Evolutionary conservation across 2,113 vertebrate species (phyloP), one percentile per base, ranked within the genome.

Genomic region (Pongo abelii): DNA sequence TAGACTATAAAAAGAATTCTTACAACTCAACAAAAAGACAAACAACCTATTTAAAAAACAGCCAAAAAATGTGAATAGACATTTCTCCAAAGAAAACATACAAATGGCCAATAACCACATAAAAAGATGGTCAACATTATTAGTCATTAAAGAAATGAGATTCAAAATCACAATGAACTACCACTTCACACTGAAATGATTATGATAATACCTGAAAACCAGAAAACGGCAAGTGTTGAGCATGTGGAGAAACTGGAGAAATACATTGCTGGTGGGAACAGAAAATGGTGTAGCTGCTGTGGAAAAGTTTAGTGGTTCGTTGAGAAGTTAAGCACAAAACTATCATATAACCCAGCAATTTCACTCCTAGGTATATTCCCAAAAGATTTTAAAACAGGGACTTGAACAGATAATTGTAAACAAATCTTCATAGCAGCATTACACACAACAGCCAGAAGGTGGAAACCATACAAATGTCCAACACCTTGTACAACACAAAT

Each of bases 21-120:
- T 80, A 74, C 12, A 92, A 84, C 46, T 91, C 43, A 79, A 38
- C 52, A 80, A 64, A 91, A 77, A 90, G 2, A 94, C 61, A 64
- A 50, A 50, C 6, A 23, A 52, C 32, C 23, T 50, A 72, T 57
- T 91, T 88, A 2, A 43, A 95, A 93, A 74, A 64, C 40, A 48
- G 38, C 16, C 74, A 72, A 88, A 81, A 12, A 22, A 70, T 38
- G 8, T 88, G 50, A 64, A 48, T 35, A 92, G 46, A 85, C 17
- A 25, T 55, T 61, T 96, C n/a, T 80, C 61, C n/a, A 86, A 84
- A 92, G 75, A 46, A 92, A 89, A 88, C 50, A n/a, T 84, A 79
- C 27, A 91, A 75, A 79, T 43, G 18, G n/a, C 20, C 3, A 48
- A 43, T 8, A 94, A 86, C 13, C 30, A 79, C 22, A 50, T 75